phyloP scores from a whole-genome alignment of 2,888 invertebrate species.

The Barypeithes pellucidus region DNA sequence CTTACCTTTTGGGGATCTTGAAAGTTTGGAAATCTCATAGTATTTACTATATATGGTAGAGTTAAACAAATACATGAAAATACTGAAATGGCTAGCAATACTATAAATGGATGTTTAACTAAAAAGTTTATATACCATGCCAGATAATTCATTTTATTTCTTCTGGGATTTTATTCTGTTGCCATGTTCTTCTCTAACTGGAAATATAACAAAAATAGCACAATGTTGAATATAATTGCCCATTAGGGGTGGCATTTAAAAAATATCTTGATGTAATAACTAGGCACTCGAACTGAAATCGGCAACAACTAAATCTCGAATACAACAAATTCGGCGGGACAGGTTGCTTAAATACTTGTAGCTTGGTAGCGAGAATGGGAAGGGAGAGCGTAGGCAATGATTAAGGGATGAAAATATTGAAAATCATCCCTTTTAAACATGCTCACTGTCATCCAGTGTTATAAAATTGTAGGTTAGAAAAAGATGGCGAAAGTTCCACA shows the following conservation, averaged over 20 bases:
- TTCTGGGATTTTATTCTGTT: constrained; percentile 22
- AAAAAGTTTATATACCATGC: constrained; percentile 71
- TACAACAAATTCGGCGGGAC: constrained; percentile 25
- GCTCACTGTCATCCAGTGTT: constrained; percentile 4
- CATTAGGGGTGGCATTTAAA: constrained; percentile 9
- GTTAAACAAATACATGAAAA: constrained; percentile 79
- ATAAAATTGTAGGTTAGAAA: constrained; percentile 13
- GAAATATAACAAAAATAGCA: constrained; percentile 20
- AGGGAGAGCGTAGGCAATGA: constrained; percentile 19
- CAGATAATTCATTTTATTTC: constrained; percentile 42
- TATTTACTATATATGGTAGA: constrained; percentile 77
- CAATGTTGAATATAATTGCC: background rate
- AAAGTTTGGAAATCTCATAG: constrained; percentile 83
- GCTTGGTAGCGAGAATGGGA: too few relatives aligned
- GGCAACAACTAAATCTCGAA: constrained; percentile 22
- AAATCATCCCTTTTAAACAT: constrained; percentile 29
- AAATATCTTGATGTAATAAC: constrained; percentile 3
- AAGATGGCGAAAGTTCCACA: background rate
- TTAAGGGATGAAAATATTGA: constrained; percentile 35
- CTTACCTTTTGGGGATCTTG: constrained; percentile 87
- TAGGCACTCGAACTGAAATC: background rate
- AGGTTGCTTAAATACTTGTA: constrained; percentile 28
- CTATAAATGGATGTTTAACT: constrained; percentile 79
- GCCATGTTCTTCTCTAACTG: constrained; percentile 30
- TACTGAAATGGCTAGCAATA: constrained; percentile 76